Evolutionary conservation across 2,797 vertebrate genomes (phyloP).

Genomic region (Podargus strigoides): DNA sequence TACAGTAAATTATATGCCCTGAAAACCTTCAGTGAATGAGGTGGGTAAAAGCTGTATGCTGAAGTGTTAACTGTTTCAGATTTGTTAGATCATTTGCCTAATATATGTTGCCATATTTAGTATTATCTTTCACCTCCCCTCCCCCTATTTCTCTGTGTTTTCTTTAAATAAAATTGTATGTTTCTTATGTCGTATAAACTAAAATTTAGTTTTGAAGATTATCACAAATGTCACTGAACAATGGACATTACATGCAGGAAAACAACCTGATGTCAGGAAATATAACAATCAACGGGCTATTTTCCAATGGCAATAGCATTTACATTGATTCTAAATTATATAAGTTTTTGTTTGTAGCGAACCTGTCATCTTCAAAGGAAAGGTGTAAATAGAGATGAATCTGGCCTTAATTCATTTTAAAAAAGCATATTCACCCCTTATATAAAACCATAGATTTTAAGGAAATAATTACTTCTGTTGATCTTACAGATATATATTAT

Average conservation of each 20-base stretch:
- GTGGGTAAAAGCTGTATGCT: background rate
- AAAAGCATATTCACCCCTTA: background rate
- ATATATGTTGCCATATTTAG: background rate
- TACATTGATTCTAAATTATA: background rate
- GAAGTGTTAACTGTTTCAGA: background rate
- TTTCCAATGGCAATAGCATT: constrained; percentile 18
- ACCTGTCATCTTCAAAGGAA: background rate
- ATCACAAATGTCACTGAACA: constrained; percentile 74
- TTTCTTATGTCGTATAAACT: constrained; percentile 8
- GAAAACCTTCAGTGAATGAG: background rate
- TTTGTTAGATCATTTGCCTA: background rate
- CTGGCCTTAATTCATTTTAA: background rate
- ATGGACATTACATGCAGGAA: constrained; percentile 43
- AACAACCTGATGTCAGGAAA: constrained; percentile 69
- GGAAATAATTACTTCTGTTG: background rate
- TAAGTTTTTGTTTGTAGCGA: background rate
- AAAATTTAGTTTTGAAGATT: constrained; percentile 49
- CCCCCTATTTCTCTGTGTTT: background rate
- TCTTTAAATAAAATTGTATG: background rate
- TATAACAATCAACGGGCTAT: constrained; percentile 63
- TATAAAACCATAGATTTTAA: background rate
- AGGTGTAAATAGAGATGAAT: background rate
- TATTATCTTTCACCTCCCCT: background rate
- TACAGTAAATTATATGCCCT: background rate
- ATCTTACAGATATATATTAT: background rate